Evolutionary conservation across 2,797 vertebrate genomes (phyloP), one percentile per base, ranked within the genome.

Genomic region (Rachycentron canadum): DNA sequence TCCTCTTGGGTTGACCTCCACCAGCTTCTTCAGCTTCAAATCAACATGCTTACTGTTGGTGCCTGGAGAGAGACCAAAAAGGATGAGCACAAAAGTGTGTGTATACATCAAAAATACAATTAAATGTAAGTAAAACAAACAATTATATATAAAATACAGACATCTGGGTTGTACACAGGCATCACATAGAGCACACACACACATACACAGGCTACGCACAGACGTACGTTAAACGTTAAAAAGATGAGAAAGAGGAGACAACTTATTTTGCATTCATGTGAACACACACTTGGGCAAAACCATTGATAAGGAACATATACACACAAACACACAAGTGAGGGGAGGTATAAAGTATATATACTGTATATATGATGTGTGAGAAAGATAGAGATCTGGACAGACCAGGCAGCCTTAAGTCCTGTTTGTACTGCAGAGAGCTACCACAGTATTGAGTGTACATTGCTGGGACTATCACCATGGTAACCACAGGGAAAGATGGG

Each of bases 21-120:
- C 91, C 82, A 96, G 92, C 88, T 96, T 97, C 95, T 96, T 98
- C 89, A 98, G 93, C 92, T 98, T 98, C 90, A 97, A 94, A 88
- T 99, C 97, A 88, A 97, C 82, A 52, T 96, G 94, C 73, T 95
- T 96, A 90, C 95, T 97, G 90, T 96, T 98, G 90, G 96, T 91
- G 93, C 95, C 97, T 97, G 92, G 79, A 67, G 63, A 40, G 7
- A 72, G 36, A 59, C n/a, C 3, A 5, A 68, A 68, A 7, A 40
- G 23, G 36, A 66, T 73, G 23, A 72, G 32, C 9, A 68, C 19
- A 55, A 78, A 19, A 28, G 26, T 25, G 11, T 3, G 23, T 40
- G 21, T 23, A 11, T 21, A 21, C 1, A 6, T 50, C 7, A 30
- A 40, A 21, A 34, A 25, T 11, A 43, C 12, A 52, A n/a, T 1